Base-by-base conservation (phyloP, 1,140 invertebrate genomes). In the Drosophila dunni region DNA sequence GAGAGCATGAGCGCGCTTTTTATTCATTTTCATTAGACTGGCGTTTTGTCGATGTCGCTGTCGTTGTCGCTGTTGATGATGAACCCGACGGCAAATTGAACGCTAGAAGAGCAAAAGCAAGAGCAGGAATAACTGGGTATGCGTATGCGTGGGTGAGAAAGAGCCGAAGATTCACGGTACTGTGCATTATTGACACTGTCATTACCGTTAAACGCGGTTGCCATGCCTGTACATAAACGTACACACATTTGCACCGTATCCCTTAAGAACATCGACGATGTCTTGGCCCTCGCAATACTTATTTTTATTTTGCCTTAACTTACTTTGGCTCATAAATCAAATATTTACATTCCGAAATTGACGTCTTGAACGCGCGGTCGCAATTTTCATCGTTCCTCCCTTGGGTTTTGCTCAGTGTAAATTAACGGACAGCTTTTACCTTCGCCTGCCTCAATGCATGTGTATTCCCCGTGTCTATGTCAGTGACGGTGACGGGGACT, bases 321-420 rank as follows among this genome's bases (percentile, higher is more conserved):
- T 91, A 71, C 78, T 86, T 90, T 88, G 79, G 70, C 75, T 75
- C 90, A 91, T 91, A 91, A 84, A 77, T 90, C 82, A 91, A 91
- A 91, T 91, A 91, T 91, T 91, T 91, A 82, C 90, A 91, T 91
- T 91, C 80, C 73, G 68, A 91, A 91, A 88, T 91, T 91, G 90
- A 90, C 85, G 90, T 91, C 85, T 90, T 78, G 62, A 80, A 70
- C 81, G 82, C 75, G 74, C 84, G 80, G 90, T 91, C 77, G 82
- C 71, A 72, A 72, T 66, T 79, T 50, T 66, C 65, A 56, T 62
- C 48, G 68, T 60, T 63, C 68, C 79, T 76, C 65, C 51, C 24
- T 29, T 61, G 57, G 69, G 62, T 20, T 67, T 45, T 36, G 61
- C 58, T 34, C 46, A 29, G 24, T 67, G 78, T 33, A 56, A 65